A percentile compares a stretch with the other conserved stretches of the same genome.
Evolutionary conservation across 2,888 invertebrate species (phyloP).

Genomic region (Pandemis heparana): DNA sequence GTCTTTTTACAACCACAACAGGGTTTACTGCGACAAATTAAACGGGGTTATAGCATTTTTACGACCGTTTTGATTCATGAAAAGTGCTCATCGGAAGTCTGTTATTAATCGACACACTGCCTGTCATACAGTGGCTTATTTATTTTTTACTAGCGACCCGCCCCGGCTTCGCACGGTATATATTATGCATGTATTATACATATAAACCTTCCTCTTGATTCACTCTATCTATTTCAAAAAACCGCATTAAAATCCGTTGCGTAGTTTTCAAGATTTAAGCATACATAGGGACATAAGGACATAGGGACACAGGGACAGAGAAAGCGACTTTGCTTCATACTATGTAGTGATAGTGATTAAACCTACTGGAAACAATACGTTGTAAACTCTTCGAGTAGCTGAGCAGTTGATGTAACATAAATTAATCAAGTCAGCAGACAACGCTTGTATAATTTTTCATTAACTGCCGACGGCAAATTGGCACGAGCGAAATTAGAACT

Average conservation of each 20-base stretch:
- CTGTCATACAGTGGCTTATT: constrained; percentile 16
- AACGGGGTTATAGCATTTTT: constrained; percentile 55
- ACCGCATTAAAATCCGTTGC: no score
- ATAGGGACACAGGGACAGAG: no score
- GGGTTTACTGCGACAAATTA: constrained; percentile 59
- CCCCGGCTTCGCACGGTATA: no score
- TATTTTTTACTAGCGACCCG: no score
- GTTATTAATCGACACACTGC: constrained; percentile 44
- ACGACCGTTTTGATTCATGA: constrained; percentile 51
- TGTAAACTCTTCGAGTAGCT: constrained; percentile 45
- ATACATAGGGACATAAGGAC: no score
- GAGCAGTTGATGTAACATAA: constrained; percentile 50
- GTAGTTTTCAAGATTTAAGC: no score
- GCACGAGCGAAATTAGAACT: constrained; percentile 27
- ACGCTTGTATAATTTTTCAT: constrained; percentile 36
- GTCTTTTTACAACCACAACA: constrained; percentile 47
- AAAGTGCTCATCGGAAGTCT: constrained; percentile 47
- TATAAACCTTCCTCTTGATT: no score
- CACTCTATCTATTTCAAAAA: no score
- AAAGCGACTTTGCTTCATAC: no score
- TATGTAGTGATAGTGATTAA: no score
- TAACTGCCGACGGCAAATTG: constrained; percentile 46
- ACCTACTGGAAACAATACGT: constrained; percentile 4
- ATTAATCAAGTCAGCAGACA: constrained; percentile 50
- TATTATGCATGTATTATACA: no score